A percentile compares a stretch with the other conserved stretches of the same genome.
phyloP scores from a whole-genome alignment of 2,113 vertebrate genomes.

The Mobula hypostoma region DNA sequence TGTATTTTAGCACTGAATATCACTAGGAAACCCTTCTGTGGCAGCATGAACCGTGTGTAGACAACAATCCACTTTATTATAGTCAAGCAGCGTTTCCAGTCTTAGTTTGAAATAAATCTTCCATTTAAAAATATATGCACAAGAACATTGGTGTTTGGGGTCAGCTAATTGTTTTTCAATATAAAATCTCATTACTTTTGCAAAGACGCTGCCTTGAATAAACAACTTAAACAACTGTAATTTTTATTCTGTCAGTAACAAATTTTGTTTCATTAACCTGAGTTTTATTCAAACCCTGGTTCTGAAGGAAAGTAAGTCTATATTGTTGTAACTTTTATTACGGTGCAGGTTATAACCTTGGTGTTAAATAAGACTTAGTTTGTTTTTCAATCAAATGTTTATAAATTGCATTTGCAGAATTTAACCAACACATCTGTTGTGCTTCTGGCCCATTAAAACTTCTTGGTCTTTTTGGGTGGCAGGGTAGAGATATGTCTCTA shows the following conservation, averaged over 20 bases:
- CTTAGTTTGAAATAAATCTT: too few species aligned
- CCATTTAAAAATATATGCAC: too few species aligned
- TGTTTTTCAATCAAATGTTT: neutral
- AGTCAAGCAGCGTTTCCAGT: too few species aligned
- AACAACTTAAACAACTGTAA: neutral
- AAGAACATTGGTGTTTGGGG: too few species aligned
- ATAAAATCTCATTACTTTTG: neutral
- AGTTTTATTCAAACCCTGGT: neutral
- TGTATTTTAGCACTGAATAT: neutral
- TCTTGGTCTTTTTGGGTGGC: too few species aligned
- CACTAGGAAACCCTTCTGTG: too few species aligned
- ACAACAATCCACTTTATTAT: neutral
- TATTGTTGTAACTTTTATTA: neutral
- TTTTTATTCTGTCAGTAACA: neutral
- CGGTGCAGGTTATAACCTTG: neutral
- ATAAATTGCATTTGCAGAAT: neutral
- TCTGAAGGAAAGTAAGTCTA: neutral
- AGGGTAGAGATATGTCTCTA: too few species aligned
- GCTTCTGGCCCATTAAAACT: neutral
- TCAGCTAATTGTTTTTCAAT: neutral
- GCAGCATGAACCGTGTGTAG: neutral
- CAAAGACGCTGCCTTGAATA: neutral
- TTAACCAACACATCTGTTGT: neutral
- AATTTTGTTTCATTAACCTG: neutral
- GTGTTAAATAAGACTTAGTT: neutral